A percentile compares a stretch with the other conserved stretches of the same genome.
These are phyloP conservation scores for Stomatorhinus ivindoensis DNA, from an alignment of 2,113 vertebrate genomes.

Conservation along the genomic window DNA sequence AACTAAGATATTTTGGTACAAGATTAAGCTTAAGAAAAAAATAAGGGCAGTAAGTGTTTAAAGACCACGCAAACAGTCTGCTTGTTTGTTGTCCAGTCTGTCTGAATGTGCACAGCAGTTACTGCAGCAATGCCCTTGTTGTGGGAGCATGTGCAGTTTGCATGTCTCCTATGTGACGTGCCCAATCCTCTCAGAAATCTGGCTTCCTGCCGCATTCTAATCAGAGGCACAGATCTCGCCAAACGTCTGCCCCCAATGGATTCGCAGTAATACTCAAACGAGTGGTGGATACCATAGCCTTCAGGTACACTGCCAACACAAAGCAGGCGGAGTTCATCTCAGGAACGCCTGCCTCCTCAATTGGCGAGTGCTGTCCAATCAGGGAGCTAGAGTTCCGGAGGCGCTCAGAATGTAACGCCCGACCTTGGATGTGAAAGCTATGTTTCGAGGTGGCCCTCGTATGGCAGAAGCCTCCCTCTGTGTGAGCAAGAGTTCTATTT, in stretches of 20 bases:
- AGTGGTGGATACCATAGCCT: background rate
- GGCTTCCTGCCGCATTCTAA: background rate
- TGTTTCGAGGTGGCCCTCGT: background rate
- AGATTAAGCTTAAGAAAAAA: background rate
- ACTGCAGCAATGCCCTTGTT: background rate
- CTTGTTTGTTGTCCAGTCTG: background rate
- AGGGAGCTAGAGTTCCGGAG: background rate
- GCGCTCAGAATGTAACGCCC: background rate
- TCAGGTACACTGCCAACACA: background rate
- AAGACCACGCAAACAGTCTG: background rate
- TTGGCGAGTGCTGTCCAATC: background rate
- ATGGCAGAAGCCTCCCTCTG: background rate
- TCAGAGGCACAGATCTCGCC: background rate
- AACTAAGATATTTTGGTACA: background rate
- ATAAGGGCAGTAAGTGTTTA: background rate
- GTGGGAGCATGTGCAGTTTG: background rate
- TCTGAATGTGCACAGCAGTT: background rate
- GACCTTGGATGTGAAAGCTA: background rate
- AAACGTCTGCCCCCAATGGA: background rate
- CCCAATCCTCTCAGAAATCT: background rate
- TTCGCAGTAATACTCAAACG: background rate
- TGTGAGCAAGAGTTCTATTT: background rate
- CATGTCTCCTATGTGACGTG: background rate
- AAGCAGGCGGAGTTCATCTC: background rate
- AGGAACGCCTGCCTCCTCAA: background rate